Percentiles rank a stretch among this genome's conserved stretches.
Conservation (phyloP, 2,797 vertebrate species). For the Nyctibius grandis region DNA sequence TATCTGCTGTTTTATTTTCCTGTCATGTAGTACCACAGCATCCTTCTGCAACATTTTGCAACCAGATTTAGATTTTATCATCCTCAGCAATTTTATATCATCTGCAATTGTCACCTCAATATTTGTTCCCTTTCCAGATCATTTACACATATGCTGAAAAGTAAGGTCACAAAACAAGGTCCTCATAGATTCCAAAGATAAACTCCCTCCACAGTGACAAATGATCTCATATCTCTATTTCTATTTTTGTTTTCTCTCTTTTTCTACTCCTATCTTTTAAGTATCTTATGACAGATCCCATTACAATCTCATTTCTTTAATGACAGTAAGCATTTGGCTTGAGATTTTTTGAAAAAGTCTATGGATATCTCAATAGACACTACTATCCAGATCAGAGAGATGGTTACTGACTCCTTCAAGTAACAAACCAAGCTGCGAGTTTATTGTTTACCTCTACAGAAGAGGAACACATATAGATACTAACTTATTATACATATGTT, state of each 20-base stretch:
- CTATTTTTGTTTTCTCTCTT: not conserved
- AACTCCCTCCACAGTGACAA: not conserved
- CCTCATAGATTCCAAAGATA: not conserved
- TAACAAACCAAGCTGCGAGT: not conserved
- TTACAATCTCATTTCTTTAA: not conserved
- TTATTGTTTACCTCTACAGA: not conserved
- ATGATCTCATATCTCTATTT: not conserved
- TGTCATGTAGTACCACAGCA: not conserved
- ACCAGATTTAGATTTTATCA: conserved; percentile 8
- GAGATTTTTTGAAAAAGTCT: not conserved
- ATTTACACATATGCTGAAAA: not conserved
- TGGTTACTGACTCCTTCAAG: not conserved
- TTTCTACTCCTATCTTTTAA: not conserved
- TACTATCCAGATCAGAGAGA: not conserved
- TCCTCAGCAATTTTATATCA: not conserved
- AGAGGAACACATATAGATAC: not conserved
- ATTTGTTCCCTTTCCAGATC: not conserved
- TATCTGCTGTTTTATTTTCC: not conserved
- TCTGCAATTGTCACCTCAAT: not conserved
- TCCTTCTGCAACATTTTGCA: not conserved
- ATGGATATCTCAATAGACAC: not conserved
- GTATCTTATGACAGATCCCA: not conserved
- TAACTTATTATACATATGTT: not conserved
- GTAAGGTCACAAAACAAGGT: not conserved
- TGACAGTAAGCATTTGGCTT: not conserved